Evolutionary conservation across 1,140 invertebrate species (phyloP), one percentile per base, ranked within the genome.

Genomic region (Drosophila burlai): DNA sequence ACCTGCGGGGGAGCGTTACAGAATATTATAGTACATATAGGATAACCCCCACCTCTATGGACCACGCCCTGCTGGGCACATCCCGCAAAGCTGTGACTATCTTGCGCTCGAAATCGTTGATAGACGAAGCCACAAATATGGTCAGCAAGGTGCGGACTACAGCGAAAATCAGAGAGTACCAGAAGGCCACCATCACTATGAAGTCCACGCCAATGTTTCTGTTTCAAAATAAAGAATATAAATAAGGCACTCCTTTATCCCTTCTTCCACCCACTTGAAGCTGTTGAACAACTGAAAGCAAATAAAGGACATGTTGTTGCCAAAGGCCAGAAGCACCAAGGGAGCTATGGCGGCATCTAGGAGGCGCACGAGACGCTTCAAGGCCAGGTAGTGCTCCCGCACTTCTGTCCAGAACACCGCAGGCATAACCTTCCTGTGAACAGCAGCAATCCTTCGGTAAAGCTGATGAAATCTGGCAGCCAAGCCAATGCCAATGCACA

Each of bases 291-390:
- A 52, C 46, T 93, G 92, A 80, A 92, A 91, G 40, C 92, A 92
- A 31, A 93, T 93, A 15, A 93, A 93, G 15, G 87, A 93, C 83
- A 93, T 91, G 45, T 92, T 93, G 31, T 93, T 93, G 24, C 89
- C 79, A 62, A 87, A 83, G 6, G 89, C 82, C 8, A 92, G 40
- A 0, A 93, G 63, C 4, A 91, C 80, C 11, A 93, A 49, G 2
- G 82, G 80, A 16, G 84, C 82, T 24, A 92, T 77, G 95, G 93
- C 84, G 95, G 95, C 4, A 63, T 92, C 91, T 95, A 93, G 58
- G 94, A 96, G 49, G 95, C 95, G 73, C 95, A 96, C 96, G 1
- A 96, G 92, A 69, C 96, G 96, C 66, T 95, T 95, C 0, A 94
- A 92, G 34, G 95, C 96, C 0, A 96, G 95, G 38, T 96, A 92